Percentiles rank a stretch among this genome's conserved stretches.
Conservation (phyloP, 2,797 vertebrate species). For the Sebastes steindachneri region DNA sequence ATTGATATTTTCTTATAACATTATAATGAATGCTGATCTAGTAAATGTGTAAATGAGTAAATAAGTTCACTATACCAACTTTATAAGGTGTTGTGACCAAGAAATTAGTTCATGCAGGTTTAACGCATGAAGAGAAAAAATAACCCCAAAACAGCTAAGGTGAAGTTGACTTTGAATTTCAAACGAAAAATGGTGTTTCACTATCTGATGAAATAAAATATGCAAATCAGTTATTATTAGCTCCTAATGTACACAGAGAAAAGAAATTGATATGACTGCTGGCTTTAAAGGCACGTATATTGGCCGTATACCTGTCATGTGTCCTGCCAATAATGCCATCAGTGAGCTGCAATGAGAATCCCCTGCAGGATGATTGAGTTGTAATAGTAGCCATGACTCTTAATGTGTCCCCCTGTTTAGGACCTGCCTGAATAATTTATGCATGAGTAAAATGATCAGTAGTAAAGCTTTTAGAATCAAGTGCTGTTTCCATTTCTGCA, state of each 20-base stretch:
- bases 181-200: neutral
- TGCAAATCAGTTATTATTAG: neutral
- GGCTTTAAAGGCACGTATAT: constrained; percentile 5
- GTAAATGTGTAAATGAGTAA: neutral
- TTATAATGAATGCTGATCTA: neutral
- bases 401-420: constrained; percentile 63
- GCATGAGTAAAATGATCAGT: constrained; percentile 68
- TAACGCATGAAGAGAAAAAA: neutral
- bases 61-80: neutral
- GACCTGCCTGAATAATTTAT: constrained; percentile 70
- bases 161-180: neutral
- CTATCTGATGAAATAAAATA: neutral
- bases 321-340: constrained; percentile 53
- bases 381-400: constrained; percentile 68
- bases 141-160: neutral
- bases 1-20: no score
- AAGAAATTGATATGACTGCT: neutral
- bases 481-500: constrained; percentile 60
- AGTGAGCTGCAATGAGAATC: constrained; percentile 50
- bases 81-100: neutral
- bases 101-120: neutral
- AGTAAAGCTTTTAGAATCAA: constrained; percentile 69
- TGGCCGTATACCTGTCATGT: constrained; percentile 26
- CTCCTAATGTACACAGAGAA: neutral
- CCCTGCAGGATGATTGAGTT: constrained; percentile 64